phyloP scores from a whole-genome alignment of 2,888 invertebrate genomes.

The Auanema sp. region DNA sequence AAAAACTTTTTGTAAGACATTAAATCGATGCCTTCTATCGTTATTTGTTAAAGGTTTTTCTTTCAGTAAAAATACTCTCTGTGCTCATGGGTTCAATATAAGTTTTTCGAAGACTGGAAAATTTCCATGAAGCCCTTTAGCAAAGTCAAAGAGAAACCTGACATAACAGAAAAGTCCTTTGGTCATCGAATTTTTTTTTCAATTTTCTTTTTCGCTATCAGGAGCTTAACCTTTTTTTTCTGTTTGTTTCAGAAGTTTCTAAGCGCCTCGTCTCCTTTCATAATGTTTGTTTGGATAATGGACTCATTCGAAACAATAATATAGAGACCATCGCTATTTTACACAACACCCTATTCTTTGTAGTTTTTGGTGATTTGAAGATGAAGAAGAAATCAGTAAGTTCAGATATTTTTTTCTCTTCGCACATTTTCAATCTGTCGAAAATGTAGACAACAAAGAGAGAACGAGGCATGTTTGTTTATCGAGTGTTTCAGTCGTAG shows the following conservation, averaged over 20 bases:
- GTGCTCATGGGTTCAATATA: no score
- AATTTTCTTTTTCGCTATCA: slow-evolving; percentile 3
- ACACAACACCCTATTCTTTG: not conserved
- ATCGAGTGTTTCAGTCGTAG: no score
- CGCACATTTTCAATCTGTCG: no score
- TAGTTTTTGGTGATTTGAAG: slow-evolving; percentile 12
- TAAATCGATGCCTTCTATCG: no score
- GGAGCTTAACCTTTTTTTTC: slow-evolving; percentile 3
- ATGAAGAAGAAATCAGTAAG: slow-evolving; percentile 19
- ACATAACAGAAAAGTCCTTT: not conserved
- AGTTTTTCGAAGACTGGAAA: no score
- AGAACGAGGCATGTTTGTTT: no score
- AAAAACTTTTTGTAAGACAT: no score
- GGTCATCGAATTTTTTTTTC: slow-evolving; percentile 6
- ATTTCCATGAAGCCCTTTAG: no score
- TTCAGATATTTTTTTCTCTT: not conserved
- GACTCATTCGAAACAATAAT: not conserved
- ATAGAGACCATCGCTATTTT: no score
- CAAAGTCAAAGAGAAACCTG: not conserved
- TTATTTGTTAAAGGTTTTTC: no score
- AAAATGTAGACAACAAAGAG: no score
- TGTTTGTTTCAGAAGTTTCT: slow-evolving; percentile 1
- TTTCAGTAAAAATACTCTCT: no score
- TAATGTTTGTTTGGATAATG: not conserved
- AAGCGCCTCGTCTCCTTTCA: slow-evolving; percentile 3